Conservation (phyloP, 2,797 vertebrate species). For the Atherinosoma microstoma region DNA sequence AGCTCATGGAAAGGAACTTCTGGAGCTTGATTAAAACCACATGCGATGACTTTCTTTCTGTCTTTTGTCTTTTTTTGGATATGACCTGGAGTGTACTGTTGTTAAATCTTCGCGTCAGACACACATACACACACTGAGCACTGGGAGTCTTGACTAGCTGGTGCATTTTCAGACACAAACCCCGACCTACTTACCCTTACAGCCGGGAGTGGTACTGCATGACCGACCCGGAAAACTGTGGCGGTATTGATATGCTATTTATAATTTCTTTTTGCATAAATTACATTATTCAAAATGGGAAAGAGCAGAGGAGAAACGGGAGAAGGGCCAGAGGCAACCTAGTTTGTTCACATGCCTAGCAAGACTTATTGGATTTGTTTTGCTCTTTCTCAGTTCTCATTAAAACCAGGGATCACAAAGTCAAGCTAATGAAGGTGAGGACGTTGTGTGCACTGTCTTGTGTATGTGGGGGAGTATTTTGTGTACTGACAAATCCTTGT, state of each 20-base stretch:
- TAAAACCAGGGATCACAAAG: constrained; percentile 60
- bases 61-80: constrained; percentile 54
- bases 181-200: constrained; percentile 75
- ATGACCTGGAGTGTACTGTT: constrained; percentile 47
- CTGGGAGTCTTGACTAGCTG: constrained; percentile 26
- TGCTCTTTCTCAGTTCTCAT: constrained; percentile 58
- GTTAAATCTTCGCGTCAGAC: constrained; percentile 52
- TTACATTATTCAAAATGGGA: constrained; percentile 80
- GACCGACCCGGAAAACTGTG: constrained; percentile 70
- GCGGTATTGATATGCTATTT: constrained; percentile 82
- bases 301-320: constrained; percentile 48
- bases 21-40: constrained; percentile 56
- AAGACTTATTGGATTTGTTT: constrained; percentile 63
- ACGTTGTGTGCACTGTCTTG: constrained; percentile 9
- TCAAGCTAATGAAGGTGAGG: constrained; percentile 63
- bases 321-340: constrained; percentile 67
- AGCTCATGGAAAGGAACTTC: constrained; percentile 49
- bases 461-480: constrained; percentile 25
- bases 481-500: constrained; percentile 37
- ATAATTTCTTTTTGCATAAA: constrained; percentile 84
- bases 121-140: constrained; percentile 25
- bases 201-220: constrained; percentile 68
- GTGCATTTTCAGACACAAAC: constrained; percentile 49
- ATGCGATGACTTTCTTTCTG: constrained; percentile 21
- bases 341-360: constrained; percentile 58